Percentiles rank a stretch among this genome's conserved stretches.
phyloP scores from a whole-genome alignment of 1,140 invertebrate species.

The Diorhabda sublineata region DNA sequence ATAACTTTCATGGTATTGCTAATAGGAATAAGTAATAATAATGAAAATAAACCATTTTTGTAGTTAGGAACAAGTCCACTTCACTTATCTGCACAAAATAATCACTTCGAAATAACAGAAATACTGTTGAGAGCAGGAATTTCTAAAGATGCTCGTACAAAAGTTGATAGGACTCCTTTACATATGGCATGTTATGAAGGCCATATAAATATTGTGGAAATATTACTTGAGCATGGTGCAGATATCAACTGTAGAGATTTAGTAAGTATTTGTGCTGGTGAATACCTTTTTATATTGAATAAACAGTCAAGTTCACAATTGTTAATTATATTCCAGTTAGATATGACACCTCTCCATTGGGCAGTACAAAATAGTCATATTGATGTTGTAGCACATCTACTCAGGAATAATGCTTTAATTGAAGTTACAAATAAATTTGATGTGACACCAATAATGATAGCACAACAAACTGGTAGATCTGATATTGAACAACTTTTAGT shows the following conservation, averaged over 20 bases:
- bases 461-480: slow-evolving; percentile 57
- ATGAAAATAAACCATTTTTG: not conserved
- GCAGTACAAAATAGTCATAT: slow-evolving; percentile 80
- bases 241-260: slow-evolving; percentile 80
- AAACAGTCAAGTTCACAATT: not conserved
- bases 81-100: slow-evolving; percentile 80
- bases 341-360: slow-evolving; percentile 95
- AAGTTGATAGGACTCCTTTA: slow-evolving; percentile 87
- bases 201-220: slow-evolving; percentile 69
- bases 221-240: slow-evolving; percentile 73
- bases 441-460: slow-evolving; percentile 76
- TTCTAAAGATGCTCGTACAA: slow-evolving; percentile 81
- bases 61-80: slow-evolving; percentile 85
- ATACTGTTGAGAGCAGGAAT: slow-evolving; percentile 80
- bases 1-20: too few relatives aligned
- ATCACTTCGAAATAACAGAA: slow-evolving; percentile 77
- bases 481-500: slow-evolving; percentile 62
- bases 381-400: slow-evolving; percentile 63
- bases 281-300: not conserved
- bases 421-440: slow-evolving; percentile 75
- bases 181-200: slow-evolving; percentile 86
- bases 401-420: slow-evolving; percentile 69
- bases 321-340: slow-evolving; percentile 55
- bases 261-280: slow-evolving; percentile 52
- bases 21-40: too few relatives aligned